These are phyloP conservation scores for Apamea monoglypha DNA, from an alignment of 2,888 invertebrate species.

Conservation along the genomic window DNA sequence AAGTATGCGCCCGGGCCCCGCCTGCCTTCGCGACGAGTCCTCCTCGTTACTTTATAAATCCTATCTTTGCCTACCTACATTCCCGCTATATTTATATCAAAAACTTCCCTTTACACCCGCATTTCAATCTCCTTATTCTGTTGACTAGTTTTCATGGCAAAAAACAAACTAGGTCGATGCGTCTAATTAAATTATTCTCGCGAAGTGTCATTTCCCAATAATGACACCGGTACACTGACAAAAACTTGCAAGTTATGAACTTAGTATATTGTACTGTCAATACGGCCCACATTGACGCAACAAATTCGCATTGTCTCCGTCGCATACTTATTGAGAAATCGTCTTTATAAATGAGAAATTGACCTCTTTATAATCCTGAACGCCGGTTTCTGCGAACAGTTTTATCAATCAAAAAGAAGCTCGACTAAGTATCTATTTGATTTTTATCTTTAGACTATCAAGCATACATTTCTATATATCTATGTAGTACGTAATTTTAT, in stretches of 20 bases:
- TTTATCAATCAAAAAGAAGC: slow-evolving; percentile 36
- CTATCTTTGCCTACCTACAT: slow-evolving; percentile 67
- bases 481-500: slow-evolving; percentile 4
- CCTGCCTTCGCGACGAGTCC: slow-evolving; percentile 77
- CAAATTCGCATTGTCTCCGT: slow-evolving; percentile 68
- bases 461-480: slow-evolving; percentile 8
- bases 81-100: slow-evolving; percentile 49
- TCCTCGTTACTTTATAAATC: slow-evolving; percentile 80
- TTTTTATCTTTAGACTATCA: slow-evolving; percentile 20
- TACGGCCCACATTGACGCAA: slow-evolving; percentile 70
- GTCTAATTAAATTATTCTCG: slow-evolving; percentile 53
- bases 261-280: slow-evolving; percentile 68
- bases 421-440: neutral
- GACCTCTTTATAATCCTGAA: slow-evolving; percentile 45
- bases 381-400: slow-evolving; percentile 23
- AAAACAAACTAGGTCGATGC: slow-evolving; percentile 30
- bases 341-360: slow-evolving; percentile 57
- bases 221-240: slow-evolving; percentile 55
- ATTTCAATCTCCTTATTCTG: slow-evolving; percentile 10
- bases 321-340: slow-evolving; percentile 63
- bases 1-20: slow-evolving; percentile 82
- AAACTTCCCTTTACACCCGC: slow-evolving; percentile 23
- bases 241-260: slow-evolving; percentile 55
- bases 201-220: slow-evolving; percentile 63
- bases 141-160: slow-evolving; percentile 19